A percentile compares a stretch with the other conserved stretches of the same genome.
Conservation (phyloP, 2,113 vertebrate species). For the Lasiurus borealis region DNA sequence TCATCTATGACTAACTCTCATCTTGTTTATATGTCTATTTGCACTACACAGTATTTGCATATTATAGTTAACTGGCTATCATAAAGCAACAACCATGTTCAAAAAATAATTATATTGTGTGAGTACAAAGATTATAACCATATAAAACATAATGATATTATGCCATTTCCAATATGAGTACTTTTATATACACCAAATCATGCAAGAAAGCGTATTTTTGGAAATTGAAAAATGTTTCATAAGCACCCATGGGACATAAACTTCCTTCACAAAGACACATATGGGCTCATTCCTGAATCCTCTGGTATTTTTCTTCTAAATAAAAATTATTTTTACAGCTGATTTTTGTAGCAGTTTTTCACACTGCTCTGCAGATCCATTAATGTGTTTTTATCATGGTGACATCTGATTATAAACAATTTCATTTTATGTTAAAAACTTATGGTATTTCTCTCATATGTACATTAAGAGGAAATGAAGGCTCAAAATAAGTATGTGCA, state of each 20-base stretch:
- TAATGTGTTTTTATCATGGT: slow-evolving; percentile 82
- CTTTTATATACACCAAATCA: slow-evolving; percentile 48
- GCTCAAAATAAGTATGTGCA: slow-evolving; percentile 16
- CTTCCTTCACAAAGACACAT: slow-evolving; percentile 52
- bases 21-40: background rate
- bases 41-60: background rate
- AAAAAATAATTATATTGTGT: background rate
- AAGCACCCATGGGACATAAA: background rate
- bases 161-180: background rate
- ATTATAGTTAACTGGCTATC: background rate
- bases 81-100: background rate
- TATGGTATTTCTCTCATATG: background rate
- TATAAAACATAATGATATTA: slow-evolving; percentile 25
- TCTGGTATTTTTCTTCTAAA: slow-evolving; percentile 68
- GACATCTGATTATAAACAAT: slow-evolving; percentile 70
- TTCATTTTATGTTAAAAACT: slow-evolving; percentile 62
- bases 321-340: slow-evolving; percentile 78
- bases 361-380: slow-evolving; percentile 61
- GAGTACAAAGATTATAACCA: background rate
- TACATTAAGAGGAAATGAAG: slow-evolving; percentile 70
- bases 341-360: slow-evolving; percentile 78
- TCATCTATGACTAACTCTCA: background rate
- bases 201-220: slow-evolving; percentile 40
- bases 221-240: slow-evolving; percentile 68
- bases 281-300: slow-evolving; percentile 49